Evolutionary conservation across 2,888 invertebrate species (phyloP), one percentile per base, ranked within the genome.

Genomic region (Lycaena phlaeas): DNA sequence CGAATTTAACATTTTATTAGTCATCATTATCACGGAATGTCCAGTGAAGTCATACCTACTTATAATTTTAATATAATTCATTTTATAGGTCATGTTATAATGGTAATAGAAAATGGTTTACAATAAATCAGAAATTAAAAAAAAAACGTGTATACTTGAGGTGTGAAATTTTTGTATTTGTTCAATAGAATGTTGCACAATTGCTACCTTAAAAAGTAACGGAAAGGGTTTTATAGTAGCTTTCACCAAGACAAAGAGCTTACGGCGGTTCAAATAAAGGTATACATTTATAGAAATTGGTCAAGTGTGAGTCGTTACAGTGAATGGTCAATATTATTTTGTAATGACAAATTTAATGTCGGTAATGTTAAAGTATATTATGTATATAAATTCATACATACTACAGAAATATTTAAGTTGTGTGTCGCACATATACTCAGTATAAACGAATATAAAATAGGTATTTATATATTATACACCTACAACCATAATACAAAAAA

Each of bases 181-280:
- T 14, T 14, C 9, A 12, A 1, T 5, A 22, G 7, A 22, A 22
- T 22, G 10, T 29, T 29, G 25, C 6, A 25, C 36, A 22, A 1
- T 36, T 17, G 11, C 6, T 2, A 12, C 49, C 15, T 47, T 38
- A 68, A 72, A 67, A 69, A 68, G 50, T 55, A 41, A 48, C 50
- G 53, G 54, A 76, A 77, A 69, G 78, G 76, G 68, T 77, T 79
- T 59, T 60, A 59, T 64, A 61, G 14, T 4, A 7, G 14, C 29
- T 14, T 14, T 29, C 12, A 11, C 11, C 10, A 14, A 14, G 14
- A 29, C 29, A 29, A 29, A 27, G 14, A 29, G 14, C 14, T 29
- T 12, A 12, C 9, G 14, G 29, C 3, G 9, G 12, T 5, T 11
- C 5, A 11, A 28, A 28, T 3, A 7, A 28, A 28, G 11, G 7